Conservation (phyloP, 2,113 vertebrate species). For the Myotis lucifugus region DNA sequence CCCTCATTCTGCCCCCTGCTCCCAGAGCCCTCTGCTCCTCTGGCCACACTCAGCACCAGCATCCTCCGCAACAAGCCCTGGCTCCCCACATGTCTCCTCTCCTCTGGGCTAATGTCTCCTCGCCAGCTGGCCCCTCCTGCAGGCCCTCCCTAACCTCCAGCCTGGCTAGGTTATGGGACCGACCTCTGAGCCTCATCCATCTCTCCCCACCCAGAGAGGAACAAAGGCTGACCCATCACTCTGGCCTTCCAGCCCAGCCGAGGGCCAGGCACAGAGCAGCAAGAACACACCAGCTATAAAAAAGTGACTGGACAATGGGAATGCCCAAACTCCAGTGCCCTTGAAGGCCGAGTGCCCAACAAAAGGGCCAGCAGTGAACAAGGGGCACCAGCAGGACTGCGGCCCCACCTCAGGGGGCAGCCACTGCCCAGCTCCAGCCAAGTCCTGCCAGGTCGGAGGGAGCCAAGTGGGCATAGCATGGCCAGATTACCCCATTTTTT, state of each 20-base stretch:
- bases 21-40: conserved; percentile 69
- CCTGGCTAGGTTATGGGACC: not conserved
- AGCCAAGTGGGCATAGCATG: not conserved
- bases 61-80: not conserved
- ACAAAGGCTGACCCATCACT: not conserved
- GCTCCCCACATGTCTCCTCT: not conserved
- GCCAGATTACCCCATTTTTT: not conserved
- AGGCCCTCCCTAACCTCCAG: not conserved
- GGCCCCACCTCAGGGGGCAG: too few species aligned
- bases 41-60: conserved; percentile 63
- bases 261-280: not conserved
- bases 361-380: not conserved
- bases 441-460: too few species aligned
- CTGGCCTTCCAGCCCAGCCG: not conserved
- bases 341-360: not conserved
- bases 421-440: not conserved
- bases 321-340: too few species aligned
- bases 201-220: not conserved
- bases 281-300: not conserved
- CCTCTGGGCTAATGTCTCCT: not conserved
- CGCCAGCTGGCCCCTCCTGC: not conserved
- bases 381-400: too few species aligned
- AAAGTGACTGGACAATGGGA: not conserved
- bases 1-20: conserved; percentile 59
- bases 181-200: not conserved